Conservation (phyloP, 1,140 invertebrate genomes). For the Sminthurinus signatus region DNA sequence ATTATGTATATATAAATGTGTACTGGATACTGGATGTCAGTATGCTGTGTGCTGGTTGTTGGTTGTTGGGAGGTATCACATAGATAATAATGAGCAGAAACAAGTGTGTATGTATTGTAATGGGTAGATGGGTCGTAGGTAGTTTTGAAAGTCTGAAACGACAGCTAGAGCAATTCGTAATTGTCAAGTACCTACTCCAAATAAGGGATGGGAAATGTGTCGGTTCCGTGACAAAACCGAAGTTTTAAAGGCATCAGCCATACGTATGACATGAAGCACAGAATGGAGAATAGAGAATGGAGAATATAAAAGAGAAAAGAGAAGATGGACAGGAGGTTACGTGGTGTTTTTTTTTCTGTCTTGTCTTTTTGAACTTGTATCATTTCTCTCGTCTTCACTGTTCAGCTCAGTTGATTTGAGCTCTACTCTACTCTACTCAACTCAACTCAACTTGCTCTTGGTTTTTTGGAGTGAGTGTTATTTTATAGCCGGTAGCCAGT, state of each 20-base stretch:
- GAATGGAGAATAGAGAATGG: too few species aligned
- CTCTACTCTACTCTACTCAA: too few species aligned
- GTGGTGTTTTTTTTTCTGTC: neutral
- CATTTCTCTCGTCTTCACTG: too few species aligned
- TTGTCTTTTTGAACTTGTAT: neutral
- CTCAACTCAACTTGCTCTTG: neutral
- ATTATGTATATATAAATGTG: too few species aligned
- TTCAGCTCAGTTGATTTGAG: too few species aligned
- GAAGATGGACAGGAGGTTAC: constrained; percentile 9
- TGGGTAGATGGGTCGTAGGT: too few species aligned
- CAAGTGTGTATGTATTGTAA: too few species aligned
- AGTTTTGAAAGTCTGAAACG: neutral
- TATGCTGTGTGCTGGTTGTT: too few species aligned
- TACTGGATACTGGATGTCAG: too few species aligned
- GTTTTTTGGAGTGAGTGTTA: constrained; percentile 10
- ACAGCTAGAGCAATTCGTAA: constrained; percentile 1
- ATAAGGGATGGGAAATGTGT: constrained; percentile 15
- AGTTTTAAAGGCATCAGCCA: constrained; percentile 2
- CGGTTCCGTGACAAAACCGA: constrained; percentile 16
- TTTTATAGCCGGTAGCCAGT: constrained; percentile 26
- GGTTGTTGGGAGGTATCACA: too few species aligned
- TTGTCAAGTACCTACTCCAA: constrained; percentile 11
- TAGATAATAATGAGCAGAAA: too few species aligned
- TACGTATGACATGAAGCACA: neutral
- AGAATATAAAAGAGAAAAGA: too few species aligned